Conservation (phyloP, 2,113 vertebrate genomes). For the Nymphicus hollandicus region DNA sequence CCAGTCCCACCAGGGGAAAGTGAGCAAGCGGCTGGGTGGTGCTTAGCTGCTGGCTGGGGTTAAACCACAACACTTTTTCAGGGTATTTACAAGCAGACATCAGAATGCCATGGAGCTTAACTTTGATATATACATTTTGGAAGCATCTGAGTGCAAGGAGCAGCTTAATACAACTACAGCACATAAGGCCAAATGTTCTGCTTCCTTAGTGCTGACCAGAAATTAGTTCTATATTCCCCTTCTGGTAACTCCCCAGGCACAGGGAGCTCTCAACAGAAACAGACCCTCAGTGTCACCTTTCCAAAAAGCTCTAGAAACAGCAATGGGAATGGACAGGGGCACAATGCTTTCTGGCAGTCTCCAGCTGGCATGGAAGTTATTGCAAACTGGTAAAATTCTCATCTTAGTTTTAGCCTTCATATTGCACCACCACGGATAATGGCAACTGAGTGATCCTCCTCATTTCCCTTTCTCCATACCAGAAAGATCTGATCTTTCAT, state of each 20-base stretch:
- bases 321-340: not conserved
- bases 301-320: not conserved
- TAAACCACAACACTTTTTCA: not conserved
- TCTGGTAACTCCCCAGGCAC: not conserved
- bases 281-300: not conserved
- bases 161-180: not conserved
- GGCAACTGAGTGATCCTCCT: not conserved
- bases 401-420: not conserved
- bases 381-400: not conserved
- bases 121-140: not conserved
- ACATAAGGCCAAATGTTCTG: not conserved
- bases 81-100: not conserved
- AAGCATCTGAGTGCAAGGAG: not conserved
- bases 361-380: not conserved
- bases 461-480: not conserved
- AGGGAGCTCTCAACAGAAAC: not conserved
- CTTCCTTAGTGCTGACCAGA: not conserved
- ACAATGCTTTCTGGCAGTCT: not conserved
- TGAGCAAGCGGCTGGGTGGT: not conserved
- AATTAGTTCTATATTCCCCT: not conserved
- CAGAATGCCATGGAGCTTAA: not conserved
- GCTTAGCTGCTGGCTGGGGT: not conserved
- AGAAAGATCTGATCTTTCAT: not conserved
- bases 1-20: not conserved
- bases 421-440: not conserved